Base-by-base conservation (phyloP, 1,140 invertebrate species). In the Lepidostoma basale region DNA sequence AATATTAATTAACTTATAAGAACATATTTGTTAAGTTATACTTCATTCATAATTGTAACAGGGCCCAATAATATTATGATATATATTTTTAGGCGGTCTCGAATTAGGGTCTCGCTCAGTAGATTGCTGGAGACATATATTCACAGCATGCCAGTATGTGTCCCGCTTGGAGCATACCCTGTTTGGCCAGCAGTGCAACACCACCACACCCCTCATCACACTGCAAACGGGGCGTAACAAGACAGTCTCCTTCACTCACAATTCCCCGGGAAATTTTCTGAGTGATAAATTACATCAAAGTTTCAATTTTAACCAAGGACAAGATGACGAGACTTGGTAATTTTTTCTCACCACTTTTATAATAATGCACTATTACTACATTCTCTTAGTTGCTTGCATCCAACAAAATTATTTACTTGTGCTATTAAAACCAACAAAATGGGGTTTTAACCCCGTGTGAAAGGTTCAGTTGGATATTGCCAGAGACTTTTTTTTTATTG, bases 61-160 rank as follows among this genome's bases (percentile, higher is more conserved):
- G 12, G 12, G 30, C 30, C 40, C 12, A 30, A 18, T 49, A 47
- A 68, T 33, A 49, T 23, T 18, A n/a, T 26, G 3, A 23, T 52
- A 54, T 62, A 66, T 74, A 3, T 75, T 89, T 12, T 84, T 85
- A 75, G 87, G 89, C 73, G 94, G 94, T 22, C 80, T 98, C 26
- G 95, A 97, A 77, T 84, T 97, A 26, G 95, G 93, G 3, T 95
- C 93, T 67, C 94, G 96, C 75, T 92, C 93, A 23, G 87, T 91
- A 36, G 92, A 96, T 67, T 97, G 94, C 75, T 98, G 96, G 96
- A 89, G 90, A 30, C 94, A 96, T 78, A 92, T 98, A 63, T 96
- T 98, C 76, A 89, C 90, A 78, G 95, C 88, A 6, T 96, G 93
- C 75, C 86, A 94, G n/a, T 94, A 95, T 76, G 92, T 96, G 23